Evolutionary conservation across 2,797 vertebrate genomes (phyloP).

Genomic region (Sebastolobus altivelis): DNA sequence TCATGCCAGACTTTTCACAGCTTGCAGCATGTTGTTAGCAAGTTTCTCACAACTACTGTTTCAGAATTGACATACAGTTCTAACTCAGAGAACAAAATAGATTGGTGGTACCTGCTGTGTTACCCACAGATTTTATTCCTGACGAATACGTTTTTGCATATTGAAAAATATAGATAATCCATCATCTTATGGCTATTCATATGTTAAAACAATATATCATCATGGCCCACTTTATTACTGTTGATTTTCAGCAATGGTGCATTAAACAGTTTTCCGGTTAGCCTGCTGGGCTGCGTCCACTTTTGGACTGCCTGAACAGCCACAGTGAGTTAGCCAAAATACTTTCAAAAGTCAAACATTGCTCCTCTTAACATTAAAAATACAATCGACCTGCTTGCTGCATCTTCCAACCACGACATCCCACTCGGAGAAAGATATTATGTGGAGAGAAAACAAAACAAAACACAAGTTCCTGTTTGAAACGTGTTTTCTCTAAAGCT

Average conservation of each 20-base stretch:
- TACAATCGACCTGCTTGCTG: background rate
- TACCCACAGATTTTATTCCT: background rate
- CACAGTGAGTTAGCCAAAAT: background rate
- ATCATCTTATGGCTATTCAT: background rate
- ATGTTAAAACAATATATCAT: background rate
- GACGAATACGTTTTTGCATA: background rate
- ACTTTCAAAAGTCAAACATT: background rate
- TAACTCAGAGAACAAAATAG: background rate
- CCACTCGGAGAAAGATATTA: background rate
- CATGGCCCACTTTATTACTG: background rate
- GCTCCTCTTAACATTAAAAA: background rate
- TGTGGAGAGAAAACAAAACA: background rate
- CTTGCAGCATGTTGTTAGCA: background rate
- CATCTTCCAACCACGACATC: background rate
- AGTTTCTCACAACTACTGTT: background rate
- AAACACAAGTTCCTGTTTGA: background rate
- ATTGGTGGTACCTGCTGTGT: background rate
- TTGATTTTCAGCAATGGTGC: background rate
- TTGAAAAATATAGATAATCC: background rate
- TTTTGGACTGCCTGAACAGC: constrained; percentile 1
- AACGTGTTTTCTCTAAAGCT: constrained; percentile 6
- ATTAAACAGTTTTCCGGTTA: background rate
- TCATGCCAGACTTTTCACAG: background rate
- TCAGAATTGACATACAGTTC: background rate
- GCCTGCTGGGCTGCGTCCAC: background rate